A percentile compares a stretch with the other conserved stretches of the same genome.
Conservation (phyloP, 2,888 invertebrate genomes). For the Digitonthophagus gazella region DNA sequence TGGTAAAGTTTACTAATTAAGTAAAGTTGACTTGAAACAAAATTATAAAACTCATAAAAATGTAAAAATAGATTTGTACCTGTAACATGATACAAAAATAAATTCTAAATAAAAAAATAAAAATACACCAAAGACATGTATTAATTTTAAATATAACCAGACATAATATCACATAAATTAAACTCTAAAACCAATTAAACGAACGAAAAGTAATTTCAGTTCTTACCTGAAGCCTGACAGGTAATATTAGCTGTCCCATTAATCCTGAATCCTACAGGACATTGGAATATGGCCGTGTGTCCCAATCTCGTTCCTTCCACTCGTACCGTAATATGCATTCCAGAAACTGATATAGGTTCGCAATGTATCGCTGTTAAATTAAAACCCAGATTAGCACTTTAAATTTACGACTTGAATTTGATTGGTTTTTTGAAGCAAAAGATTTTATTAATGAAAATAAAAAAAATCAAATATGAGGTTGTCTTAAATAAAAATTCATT, state of each 20-base stretch:
- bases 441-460: too few species aligned
- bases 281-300: constrained; percentile 73
- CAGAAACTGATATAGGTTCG: constrained; percentile 60
- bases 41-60: too few species aligned
- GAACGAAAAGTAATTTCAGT: background rate
- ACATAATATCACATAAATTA: background rate
- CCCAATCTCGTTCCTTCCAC: constrained; percentile 78
- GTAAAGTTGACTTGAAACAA: too few species aligned
- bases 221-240: constrained; percentile 74
- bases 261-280: constrained; percentile 76
- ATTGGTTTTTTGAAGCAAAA: too few species aligned
- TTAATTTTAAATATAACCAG: background rate
- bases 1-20: too few species aligned
- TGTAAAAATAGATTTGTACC: too few species aligned
- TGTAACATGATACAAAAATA: too few species aligned
- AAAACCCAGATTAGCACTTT: background rate
- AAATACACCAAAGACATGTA: too few species aligned
- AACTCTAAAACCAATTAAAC: background rate
- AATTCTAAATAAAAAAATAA: too few species aligned
- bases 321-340: constrained; percentile 65
- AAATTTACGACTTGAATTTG: too few species aligned
- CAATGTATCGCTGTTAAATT: constrained; percentile 59
- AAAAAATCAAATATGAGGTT: too few species aligned
- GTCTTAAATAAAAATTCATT: too few species aligned
- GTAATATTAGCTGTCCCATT: constrained; percentile 75